Evolutionary conservation across 2,113 vertebrate genomes (phyloP), one percentile per base, ranked within the genome.

Genomic region (Galemys pyrenaicus): DNA sequence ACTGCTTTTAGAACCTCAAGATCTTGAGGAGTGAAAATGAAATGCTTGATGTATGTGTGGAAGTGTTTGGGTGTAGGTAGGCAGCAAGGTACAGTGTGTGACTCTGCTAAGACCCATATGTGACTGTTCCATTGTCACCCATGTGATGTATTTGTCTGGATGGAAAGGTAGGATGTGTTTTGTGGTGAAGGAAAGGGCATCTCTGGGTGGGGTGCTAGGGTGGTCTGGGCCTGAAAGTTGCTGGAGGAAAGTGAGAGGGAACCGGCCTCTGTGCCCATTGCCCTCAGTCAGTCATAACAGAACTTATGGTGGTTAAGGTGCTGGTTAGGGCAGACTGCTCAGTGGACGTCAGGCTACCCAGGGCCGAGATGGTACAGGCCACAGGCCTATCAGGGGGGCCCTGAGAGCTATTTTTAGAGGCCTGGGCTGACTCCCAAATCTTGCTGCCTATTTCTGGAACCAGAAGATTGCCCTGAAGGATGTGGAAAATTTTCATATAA

Each of bases 321-420:
- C 85, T 92, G 86, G 64, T 26, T 24, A 9, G 74, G 32, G 37
- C 22, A 26, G 78, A 62, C 68, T 37, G 78, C 74, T 70, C n/a
- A 44, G 49, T 46, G 90, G 80, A 93, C 71, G 51, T 79, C 46
- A 12, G 94, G 46, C 91, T 96, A 94, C 94, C 78, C 20, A 51
- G 94, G 96, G 97, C 96, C 95, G 90, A 83, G 75, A 95, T 13
- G 32, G 92, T 35, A 9, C 8, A 81, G 95, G 96, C 96, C 96
- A 9, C 8, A 81, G 95, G 96, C 96, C 96, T 98, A 97, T 46
- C 46, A n/a, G 41, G 75, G 96, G 96, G 96, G 96, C 82, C 87
- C 32, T 1, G 79, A n/a, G 94, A 94, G 94, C 97, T 98, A 98
- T 98, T 98, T 98, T 98, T 98, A 96, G 97, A 94, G 0, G 35